A percentile compares a stretch with the other conserved stretches of the same genome.
Conservation (phyloP, 2,113 vertebrate genomes). For the Dipodomys merriami region DNA sequence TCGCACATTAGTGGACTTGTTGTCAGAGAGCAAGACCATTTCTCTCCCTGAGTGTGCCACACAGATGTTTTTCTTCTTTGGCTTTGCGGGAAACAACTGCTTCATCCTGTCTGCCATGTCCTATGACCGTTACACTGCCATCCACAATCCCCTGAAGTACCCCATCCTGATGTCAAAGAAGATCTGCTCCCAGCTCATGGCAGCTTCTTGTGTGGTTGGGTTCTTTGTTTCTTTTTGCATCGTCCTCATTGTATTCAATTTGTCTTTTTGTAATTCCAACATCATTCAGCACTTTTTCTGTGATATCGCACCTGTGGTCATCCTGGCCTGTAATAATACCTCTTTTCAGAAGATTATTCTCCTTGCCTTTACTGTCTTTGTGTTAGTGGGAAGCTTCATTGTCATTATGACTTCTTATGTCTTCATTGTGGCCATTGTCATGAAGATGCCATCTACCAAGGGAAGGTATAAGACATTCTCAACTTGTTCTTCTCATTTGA, state of each 20-base stretch:
- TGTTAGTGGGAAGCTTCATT: slow-evolving; percentile 60
- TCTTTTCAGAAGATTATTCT: slow-evolving; percentile 9
- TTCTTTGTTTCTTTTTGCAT: slow-evolving; percentile 45
- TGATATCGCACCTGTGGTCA: slow-evolving; percentile 47
- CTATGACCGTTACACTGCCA: slow-evolving; percentile 60
- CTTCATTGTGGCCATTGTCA: slow-evolving; percentile 51
- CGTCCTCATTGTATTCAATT: neutral
- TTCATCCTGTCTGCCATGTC: slow-evolving; percentile 68
- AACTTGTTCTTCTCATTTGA: slow-evolving; percentile 49
- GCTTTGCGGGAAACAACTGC: slow-evolving; percentile 68
- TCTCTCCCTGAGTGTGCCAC: slow-evolving; percentile 69
- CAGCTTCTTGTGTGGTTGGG: slow-evolving; percentile 11
- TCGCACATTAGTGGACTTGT: slow-evolving; percentile 53
- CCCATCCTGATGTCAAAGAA: slow-evolving; percentile 40
- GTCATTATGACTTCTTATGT: slow-evolving; percentile 68
- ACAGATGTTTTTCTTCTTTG: slow-evolving; percentile 72
- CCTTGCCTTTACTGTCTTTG: slow-evolving; percentile 45
- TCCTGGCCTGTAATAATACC: slow-evolving; percentile 63
- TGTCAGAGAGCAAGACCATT: slow-evolving; percentile 53
- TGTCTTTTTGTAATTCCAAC: slow-evolving; percentile 60
- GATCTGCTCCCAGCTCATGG: slow-evolving; percentile 11
- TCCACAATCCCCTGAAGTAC: slow-evolving; percentile 55
- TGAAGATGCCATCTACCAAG: slow-evolving; percentile 54
- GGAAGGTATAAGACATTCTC: slow-evolving; percentile 59
- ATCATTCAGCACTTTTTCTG: slow-evolving; percentile 62